Conservation (phyloP, 2,888 invertebrate species). For the Drosophila antonietae region DNA sequence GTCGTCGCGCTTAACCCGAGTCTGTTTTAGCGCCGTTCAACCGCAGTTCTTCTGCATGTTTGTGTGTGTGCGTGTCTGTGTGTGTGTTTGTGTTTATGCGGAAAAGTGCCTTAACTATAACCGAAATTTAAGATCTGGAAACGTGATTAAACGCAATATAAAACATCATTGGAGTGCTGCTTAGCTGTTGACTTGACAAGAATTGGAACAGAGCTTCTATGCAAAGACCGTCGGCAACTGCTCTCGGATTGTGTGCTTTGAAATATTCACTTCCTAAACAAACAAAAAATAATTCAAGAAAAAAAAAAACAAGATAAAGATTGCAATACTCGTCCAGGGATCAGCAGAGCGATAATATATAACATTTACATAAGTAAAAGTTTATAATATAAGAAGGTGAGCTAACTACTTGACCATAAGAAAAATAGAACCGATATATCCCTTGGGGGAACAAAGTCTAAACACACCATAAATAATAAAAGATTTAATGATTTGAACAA, state of each 20-base stretch:
- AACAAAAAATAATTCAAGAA: not conserved
- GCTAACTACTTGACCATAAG: not conserved
- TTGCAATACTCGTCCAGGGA: conserved; percentile 3
- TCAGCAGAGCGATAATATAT: not conserved
- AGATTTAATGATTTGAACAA: not conserved
- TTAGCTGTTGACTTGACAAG: conserved; percentile 16
- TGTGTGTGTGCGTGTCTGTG: conserved; percentile 12
- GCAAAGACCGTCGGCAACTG: conserved; percentile 72
- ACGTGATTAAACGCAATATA: conserved; percentile 7
- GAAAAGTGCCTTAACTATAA: conserved; percentile 41
- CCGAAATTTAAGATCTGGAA: conserved; percentile 1
- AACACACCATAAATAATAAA: not conserved
- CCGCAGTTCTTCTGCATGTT: conserved; percentile 7
- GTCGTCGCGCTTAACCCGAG: conserved; percentile 61
- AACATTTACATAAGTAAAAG: not conserved
- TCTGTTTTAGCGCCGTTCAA: conserved; percentile 15
- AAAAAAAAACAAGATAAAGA: not conserved
- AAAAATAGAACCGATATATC: not conserved
- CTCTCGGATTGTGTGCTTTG: not conserved
- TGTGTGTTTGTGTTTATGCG: conserved; percentile 8
- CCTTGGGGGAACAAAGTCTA: no score
- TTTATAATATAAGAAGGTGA: conserved; percentile 35
- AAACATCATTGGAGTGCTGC: conserved; percentile 4
- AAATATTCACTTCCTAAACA: conserved; percentile 26
- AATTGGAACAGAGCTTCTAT: conserved; percentile 20